phyloP scores from a whole-genome alignment of 2,888 invertebrate genomes.

The Lithophane leautieri region DNA sequence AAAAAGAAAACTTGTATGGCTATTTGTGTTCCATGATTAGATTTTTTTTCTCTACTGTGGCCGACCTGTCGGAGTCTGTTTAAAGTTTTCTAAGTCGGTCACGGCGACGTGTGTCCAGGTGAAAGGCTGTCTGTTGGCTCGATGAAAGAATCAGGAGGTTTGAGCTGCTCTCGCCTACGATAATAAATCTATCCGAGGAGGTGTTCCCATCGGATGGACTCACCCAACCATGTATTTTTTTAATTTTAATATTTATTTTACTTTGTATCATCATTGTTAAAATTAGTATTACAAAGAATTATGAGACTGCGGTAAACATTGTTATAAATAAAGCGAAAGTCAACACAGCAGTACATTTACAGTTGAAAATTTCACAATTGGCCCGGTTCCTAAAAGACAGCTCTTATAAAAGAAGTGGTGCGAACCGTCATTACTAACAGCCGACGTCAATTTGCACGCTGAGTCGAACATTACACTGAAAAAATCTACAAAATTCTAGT shows the following conservation, averaged over 20 bases:
- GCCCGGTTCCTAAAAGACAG: conserved; percentile 37
- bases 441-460: conserved; percentile 50
- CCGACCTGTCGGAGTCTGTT: background rate
- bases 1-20: background rate
- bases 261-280: background rate
- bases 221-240: background rate
- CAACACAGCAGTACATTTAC: background rate
- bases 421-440: conserved; percentile 53
- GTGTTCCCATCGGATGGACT: background rate
- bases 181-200: background rate
- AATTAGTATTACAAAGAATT: background rate
- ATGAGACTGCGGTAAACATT: background rate
- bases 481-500: no score
- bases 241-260: background rate
- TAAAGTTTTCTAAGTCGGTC: background rate
- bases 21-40: background rate
- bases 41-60: background rate
- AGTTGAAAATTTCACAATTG: conserved; percentile 26
- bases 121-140: background rate
- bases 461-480: conserved; percentile 20
- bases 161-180: background rate
- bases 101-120: background rate
- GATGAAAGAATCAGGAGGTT: background rate
- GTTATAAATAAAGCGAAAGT: background rate
- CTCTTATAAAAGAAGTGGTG: conserved; percentile 31